These are phyloP conservation scores for Dipodomys spectabilis DNA, from an alignment of 2,113 vertebrate genomes.

Conservation along the genomic window DNA sequence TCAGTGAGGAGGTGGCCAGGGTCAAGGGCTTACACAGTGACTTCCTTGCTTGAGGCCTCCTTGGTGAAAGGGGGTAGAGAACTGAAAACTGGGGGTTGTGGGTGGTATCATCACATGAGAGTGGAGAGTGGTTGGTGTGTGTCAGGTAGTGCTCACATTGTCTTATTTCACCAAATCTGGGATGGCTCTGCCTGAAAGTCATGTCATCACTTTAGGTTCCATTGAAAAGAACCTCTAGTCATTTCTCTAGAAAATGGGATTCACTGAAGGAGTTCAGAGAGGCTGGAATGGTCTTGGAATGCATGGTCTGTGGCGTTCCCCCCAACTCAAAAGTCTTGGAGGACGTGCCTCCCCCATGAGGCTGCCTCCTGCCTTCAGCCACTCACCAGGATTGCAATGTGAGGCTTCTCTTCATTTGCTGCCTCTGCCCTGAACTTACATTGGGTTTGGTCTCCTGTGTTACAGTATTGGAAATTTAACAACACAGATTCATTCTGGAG, in stretches of 20 bases:
- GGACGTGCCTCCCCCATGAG: slow-evolving; percentile 48
- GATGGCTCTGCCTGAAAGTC: slow-evolving; percentile 4
- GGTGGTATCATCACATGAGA: too few relatives aligned
- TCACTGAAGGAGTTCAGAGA: slow-evolving; percentile 32
- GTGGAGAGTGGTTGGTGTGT: too few relatives aligned
- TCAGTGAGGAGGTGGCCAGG: neutral
- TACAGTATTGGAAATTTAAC: neutral
- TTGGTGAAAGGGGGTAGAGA: neutral
- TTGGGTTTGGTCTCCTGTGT: slow-evolving; percentile 12
- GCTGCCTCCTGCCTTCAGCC: slow-evolving; percentile 57
- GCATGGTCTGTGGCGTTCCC: neutral
- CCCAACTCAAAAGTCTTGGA: slow-evolving; percentile 45
- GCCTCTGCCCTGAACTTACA: neutral
- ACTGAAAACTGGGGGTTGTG: neutral
- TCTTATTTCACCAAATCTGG: neutral
- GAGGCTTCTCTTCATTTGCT: slow-evolving; percentile 34
- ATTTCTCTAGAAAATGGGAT: neutral
- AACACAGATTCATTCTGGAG: neutral
- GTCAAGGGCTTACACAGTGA: neutral
- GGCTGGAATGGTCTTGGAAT: slow-evolving; percentile 24
- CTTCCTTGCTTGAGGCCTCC: neutral
- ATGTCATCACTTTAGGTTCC: neutral
- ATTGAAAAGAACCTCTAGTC: slow-evolving; percentile 22
- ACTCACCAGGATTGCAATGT: neutral
- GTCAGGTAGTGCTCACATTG: neutral